Percentiles rank a stretch among this genome's conserved stretches.
Evolutionary conservation across 2,797 vertebrate genomes (phyloP).

Genomic region (Simalia tracyae): DNA sequence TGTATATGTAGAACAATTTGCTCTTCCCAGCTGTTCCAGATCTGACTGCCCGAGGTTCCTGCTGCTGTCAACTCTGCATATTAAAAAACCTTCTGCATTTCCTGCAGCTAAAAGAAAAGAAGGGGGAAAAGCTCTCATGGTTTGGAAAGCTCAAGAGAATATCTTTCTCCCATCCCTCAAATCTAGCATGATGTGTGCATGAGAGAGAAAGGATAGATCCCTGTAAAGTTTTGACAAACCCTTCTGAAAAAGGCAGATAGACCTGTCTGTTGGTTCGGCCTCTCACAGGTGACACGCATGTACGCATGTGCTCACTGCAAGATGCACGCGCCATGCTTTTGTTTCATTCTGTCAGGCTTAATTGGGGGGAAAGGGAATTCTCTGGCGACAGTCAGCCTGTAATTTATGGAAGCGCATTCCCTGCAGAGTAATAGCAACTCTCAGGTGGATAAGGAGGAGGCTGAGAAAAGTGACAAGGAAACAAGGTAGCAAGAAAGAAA

Average conservation of each 20-base stretch:
- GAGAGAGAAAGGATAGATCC: not conserved
- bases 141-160: not conserved
- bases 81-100: not conserved
- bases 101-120: not conserved
- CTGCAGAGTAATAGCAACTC: not conserved
- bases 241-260: not conserved
- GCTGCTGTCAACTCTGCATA: not conserved
- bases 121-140: not conserved
- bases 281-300: not conserved
- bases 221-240: not conserved
- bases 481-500: too few species aligned
- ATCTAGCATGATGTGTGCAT: too few species aligned
- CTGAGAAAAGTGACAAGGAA: not conserved
- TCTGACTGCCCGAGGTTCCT: not conserved
- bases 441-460: not conserved
- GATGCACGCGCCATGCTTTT: not conserved
- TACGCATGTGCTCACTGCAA: not conserved
- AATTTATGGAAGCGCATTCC: not conserved
- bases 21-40: not conserved
- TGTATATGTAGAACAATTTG: not conserved
- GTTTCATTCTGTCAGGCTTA: not conserved
- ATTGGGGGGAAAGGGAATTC: accelerated
- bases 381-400: not conserved
- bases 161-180: not conserved
- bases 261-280: not conserved